Evolutionary conservation across 2,113 vertebrate species (phyloP), one percentile per base, ranked within the genome.

Genomic region (Nycticorax nycticorax): DNA sequence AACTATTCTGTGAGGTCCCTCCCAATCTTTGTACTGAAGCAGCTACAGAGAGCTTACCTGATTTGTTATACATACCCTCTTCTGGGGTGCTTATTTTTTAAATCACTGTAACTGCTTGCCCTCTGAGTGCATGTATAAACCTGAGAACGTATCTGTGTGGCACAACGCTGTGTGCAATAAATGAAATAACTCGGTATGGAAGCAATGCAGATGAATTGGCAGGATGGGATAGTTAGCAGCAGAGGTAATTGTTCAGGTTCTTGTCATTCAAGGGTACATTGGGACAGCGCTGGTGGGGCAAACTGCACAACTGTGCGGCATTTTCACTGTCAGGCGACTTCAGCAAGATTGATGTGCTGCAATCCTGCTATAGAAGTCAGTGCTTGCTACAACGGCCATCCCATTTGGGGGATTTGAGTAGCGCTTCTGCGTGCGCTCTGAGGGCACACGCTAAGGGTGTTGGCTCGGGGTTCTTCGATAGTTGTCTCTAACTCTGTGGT

Each of bases 301-400:
- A 90, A 56, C 26, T 2, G 27, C 15, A 32, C 0, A 0, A 32
- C 8, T 5, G 39, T 59, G 47, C 28, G 59, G 45, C 0, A 1
- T 63, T 81, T 77, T 57, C 60, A n/a, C 66, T 4, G 3, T 10
- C 55, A 43, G 0, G 2, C 24, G 85, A 37, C 43, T 79, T 64
- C 2, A 14, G 23, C 18, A 13, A 83, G 71, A 52, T 8, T 0
- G 0, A 17, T 22, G 35, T 6, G 47, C 15, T 0, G 1, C 20
- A 50, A 12, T 45, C 20, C 26, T 6, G n/a, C 43, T 37, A 0
- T 6, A 11, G 5, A 35, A 82, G 56, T 4, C 2, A 2, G 19
- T 7, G 19, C 43, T 93, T 39, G 57, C 56, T 82, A 30, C 26
- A 43, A 68, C 0, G 8, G 35, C 27, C 47, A 30, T 18, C 24